phyloP scores from a whole-genome alignment of 2,113 vertebrate genomes.

The Bucco capensis region DNA sequence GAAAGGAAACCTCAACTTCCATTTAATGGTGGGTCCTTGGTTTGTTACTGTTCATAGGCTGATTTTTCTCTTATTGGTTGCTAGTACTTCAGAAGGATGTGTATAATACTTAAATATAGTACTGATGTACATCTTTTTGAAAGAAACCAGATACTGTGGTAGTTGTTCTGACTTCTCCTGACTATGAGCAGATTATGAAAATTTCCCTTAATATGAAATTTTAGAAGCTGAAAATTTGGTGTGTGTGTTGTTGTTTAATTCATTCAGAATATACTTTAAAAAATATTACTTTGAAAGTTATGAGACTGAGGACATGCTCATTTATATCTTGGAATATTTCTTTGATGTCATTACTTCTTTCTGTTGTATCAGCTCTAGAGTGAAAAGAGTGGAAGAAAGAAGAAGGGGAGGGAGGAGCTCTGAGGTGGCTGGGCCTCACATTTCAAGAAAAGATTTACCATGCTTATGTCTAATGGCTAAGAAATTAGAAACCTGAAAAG shows the following conservation, averaged over 20 bases:
- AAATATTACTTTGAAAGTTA: neutral
- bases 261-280: neutral
- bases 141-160: neutral
- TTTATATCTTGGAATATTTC: neutral
- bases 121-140: neutral
- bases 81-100: neutral
- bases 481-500: neutral
- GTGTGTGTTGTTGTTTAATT: neutral
- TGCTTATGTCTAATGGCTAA: neutral
- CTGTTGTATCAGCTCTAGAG: neutral
- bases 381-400: neutral
- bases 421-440: neutral
- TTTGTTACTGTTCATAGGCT: neutral
- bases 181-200: neutral
- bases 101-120: neutral
- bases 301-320: neutral
- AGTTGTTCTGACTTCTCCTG: neutral
- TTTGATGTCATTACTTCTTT: neutral
- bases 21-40: conserved; percentile 78
- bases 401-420: neutral
- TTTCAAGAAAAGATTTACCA: neutral
- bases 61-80: neutral
- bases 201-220: neutral
- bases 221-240: neutral
- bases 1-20: conserved; percentile 87